Percentiles rank a stretch among this genome's conserved stretches.
Evolutionary conservation across 2,797 vertebrate species (phyloP).

Genomic region (Brotula barbata): DNA sequence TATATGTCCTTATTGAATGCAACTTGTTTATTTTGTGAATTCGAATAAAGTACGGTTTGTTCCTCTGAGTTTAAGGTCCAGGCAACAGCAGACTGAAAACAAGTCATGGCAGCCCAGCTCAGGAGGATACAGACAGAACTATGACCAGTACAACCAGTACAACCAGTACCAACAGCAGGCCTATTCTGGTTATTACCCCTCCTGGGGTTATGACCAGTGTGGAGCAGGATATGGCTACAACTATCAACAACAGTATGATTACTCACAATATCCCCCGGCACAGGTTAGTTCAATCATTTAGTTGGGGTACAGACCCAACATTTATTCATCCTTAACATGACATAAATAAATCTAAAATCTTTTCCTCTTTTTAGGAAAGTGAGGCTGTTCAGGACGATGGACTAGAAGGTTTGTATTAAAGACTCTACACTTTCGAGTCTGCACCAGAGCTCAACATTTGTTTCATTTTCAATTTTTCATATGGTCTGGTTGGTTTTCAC

Average conservation of each 20-base stretch:
- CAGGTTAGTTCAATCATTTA: constrained; percentile 72
- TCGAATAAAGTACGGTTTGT: constrained; percentile 2
- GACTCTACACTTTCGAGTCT: not conserved
- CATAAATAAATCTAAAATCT: too few relatives aligned
- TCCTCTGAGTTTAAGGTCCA: constrained; percentile 62
- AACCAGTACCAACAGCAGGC: constrained; percentile 76
- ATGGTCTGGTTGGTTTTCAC: too few relatives aligned
- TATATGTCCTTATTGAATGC: too few relatives aligned
- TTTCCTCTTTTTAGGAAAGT: constrained; percentile 24
- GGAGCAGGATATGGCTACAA: constrained; percentile 85
- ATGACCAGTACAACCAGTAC: constrained; percentile 79
- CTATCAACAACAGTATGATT: constrained; percentile 88
- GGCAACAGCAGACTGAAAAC: constrained; percentile 57
- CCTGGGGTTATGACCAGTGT: constrained; percentile 91
- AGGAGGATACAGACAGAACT: constrained; percentile 53
- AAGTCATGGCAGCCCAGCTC: constrained; percentile 78
- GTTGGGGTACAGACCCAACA: too few relatives aligned
- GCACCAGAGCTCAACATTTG: not conserved
- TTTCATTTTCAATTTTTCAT: too few relatives aligned
- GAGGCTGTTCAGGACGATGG: constrained; percentile 81
- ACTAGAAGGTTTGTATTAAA: constrained; percentile 78
- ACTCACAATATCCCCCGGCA: constrained; percentile 82
- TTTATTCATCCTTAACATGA: too few relatives aligned
- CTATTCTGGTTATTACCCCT: constrained; percentile 84
- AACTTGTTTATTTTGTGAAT: not conserved